phyloP scores from a whole-genome alignment of 2,113 vertebrate species.

The Gymnobelideus leadbeateri region DNA sequence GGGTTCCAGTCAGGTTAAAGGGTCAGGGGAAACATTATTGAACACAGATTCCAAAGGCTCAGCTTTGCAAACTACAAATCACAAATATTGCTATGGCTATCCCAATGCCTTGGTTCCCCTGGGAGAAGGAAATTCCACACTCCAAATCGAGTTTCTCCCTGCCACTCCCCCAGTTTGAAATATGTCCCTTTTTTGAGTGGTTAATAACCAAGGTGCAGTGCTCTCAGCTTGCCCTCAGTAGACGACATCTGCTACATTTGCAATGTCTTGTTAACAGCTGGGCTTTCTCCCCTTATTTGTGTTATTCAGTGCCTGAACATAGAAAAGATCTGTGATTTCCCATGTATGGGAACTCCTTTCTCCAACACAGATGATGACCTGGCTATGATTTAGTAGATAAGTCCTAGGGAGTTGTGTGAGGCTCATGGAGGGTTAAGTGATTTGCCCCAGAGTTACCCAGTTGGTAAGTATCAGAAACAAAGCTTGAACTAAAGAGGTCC shows the following conservation, averaged over 20 bases:
- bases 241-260: slow-evolving; percentile 7
- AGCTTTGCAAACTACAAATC: slow-evolving; percentile 14
- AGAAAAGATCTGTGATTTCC: not conserved
- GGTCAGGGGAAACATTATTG: slow-evolving; percentile 22
- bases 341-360: not conserved
- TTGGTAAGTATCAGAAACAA: not conserved
- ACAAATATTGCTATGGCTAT: not conserved
- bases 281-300: not conserved
- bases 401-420: not conserved
- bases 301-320: not conserved
- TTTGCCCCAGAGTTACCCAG: not conserved
- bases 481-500: not conserved
- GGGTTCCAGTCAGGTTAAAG: not conserved
- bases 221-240: not conserved
- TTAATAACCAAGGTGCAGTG: slow-evolving; percentile 6
- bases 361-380: not conserved
- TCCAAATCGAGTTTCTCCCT: slow-evolving; percentile 1
- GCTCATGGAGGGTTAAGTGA: not conserved
- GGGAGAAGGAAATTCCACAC: slow-evolving; percentile 10
- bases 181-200: not conserved
- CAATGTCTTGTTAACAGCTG: not conserved
- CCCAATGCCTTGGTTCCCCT: not conserved
- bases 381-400: not conserved
- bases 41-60: slow-evolving; percentile 17
- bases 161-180: not conserved